Conservation (phyloP, 2,113 vertebrate genomes). For the Lamprologus callipterus region DNA sequence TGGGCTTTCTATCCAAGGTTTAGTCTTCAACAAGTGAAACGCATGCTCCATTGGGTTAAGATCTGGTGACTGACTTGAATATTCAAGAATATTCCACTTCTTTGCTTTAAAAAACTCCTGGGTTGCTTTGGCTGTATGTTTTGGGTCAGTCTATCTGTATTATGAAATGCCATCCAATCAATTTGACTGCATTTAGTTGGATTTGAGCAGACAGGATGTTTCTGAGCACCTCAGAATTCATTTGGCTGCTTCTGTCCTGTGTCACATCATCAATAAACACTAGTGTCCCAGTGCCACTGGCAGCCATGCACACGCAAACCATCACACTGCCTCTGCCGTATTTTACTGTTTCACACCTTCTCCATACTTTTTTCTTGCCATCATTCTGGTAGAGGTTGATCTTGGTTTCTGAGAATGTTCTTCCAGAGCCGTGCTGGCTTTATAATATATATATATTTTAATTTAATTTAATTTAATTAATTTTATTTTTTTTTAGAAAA, state of each 20-base stretch:
- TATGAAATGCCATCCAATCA: neutral
- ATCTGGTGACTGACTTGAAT: neutral
- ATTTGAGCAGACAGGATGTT: neutral
- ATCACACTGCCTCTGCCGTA: neutral
- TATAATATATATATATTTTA: accelerated
- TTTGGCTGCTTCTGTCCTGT: neutral
- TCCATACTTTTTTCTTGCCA: neutral
- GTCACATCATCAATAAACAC: neutral
- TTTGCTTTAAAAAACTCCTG: neutral
- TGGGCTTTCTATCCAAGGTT: neutral
- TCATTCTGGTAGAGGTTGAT: neutral
- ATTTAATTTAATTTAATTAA: too few species aligned
- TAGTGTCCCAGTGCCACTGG: neutral
- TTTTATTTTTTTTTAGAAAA: too few species aligned
- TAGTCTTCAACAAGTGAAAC: neutral
- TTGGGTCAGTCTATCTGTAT: neutral
- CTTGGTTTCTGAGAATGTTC: neutral
- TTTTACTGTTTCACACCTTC: neutral
- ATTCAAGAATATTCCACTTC: neutral
- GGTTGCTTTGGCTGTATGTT: neutral
- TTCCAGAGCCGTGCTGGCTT: neutral
- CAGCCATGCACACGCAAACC: neutral
- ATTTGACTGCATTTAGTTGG: neutral
- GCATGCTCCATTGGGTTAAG: neutral
- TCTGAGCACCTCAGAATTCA: neutral